Evolutionary conservation across 1,140 invertebrate species (phyloP).

Genomic region (Sinella curviseta): DNA sequence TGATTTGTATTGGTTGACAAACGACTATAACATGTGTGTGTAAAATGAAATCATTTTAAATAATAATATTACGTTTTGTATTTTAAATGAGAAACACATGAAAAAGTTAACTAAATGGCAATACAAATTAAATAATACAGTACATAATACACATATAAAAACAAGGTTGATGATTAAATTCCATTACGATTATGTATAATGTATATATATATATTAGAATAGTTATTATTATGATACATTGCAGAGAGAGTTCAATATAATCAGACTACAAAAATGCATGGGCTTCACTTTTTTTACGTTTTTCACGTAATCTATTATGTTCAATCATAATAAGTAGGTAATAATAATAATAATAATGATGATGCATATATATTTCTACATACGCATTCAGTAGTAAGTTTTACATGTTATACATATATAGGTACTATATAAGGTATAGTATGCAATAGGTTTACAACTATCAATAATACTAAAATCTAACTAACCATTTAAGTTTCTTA

Average conservation of each 20-base stretch:
- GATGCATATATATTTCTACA: neutral
- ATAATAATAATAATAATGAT: conserved; percentile 1
- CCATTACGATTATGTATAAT: neutral
- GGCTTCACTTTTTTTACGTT: neutral
- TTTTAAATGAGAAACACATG: neutral
- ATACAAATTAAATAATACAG: conserved; percentile 6
- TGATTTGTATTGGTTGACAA: conserved; percentile 40
- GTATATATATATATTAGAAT: neutral
- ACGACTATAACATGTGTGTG: conserved; percentile 21
- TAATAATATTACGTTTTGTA: too few species aligned
- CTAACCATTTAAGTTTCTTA: too few species aligned
- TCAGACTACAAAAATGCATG: conserved; percentile 27
- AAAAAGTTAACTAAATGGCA: neutral
- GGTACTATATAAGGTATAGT: too few species aligned
- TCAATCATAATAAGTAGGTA: neutral
- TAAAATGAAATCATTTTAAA: conserved; percentile 1
- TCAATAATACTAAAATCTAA: too few species aligned
- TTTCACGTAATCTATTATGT: neutral
- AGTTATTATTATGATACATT: conserved; percentile 11
- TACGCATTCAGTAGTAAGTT: too few species aligned
- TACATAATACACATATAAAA: conserved; percentile 14
- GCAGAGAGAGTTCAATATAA: conserved; percentile 14
- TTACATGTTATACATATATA: too few species aligned
- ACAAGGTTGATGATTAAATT: neutral
- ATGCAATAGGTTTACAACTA: too few species aligned